These are phyloP conservation scores for Drosophila rubida DNA, from an alignment of 2,888 invertebrate species.

Conservation along the genomic window DNA sequence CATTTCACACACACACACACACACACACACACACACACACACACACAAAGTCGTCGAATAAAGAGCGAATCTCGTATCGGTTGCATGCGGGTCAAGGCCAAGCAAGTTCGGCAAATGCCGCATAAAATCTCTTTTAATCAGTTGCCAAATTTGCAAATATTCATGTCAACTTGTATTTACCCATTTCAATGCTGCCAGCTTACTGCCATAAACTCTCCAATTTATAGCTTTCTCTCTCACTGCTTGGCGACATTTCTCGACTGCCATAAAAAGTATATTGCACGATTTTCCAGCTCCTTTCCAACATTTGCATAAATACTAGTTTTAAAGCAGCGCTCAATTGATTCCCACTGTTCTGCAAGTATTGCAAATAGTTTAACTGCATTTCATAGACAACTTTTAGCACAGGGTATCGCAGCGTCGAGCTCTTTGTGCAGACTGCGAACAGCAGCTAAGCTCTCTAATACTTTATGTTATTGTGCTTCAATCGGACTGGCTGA, in stretches of 20 bases:
- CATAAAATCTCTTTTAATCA: conserved; percentile 20
- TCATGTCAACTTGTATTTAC: conserved; percentile 11
- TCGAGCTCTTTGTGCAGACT: too few relatives aligned
- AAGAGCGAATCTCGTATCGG: too few relatives aligned
- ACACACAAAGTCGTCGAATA: too few relatives aligned
- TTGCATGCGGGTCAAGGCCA: conserved; percentile 20
- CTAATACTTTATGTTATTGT: conserved; percentile 36
- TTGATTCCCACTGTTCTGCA: too few relatives aligned
- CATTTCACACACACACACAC: too few relatives aligned
- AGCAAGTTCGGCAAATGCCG: conserved; percentile 4
- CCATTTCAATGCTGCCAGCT: conserved; percentile 14
- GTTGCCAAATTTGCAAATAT: conserved; percentile 14
- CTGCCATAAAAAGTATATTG: neutral
- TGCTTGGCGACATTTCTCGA: neutral
- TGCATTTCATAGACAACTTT: too few relatives aligned
- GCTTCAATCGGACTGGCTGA: conserved; percentile 14
- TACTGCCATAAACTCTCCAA: conserved; percentile 16
- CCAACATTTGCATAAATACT: too few relatives aligned
- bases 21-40: too few relatives aligned
- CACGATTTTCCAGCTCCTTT: too few relatives aligned
- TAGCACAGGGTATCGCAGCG: too few relatives aligned
- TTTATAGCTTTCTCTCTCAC: conserved; percentile 5
- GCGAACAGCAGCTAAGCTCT: conserved; percentile 17
- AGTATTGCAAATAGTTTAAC: too few relatives aligned
- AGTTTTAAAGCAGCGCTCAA: too few relatives aligned